A percentile compares a stretch with the other conserved stretches of the same genome.
These are phyloP conservation scores for Microplitis demolitor DNA, from an alignment of 1,140 invertebrate genomes.

Conservation along the genomic window DNA sequence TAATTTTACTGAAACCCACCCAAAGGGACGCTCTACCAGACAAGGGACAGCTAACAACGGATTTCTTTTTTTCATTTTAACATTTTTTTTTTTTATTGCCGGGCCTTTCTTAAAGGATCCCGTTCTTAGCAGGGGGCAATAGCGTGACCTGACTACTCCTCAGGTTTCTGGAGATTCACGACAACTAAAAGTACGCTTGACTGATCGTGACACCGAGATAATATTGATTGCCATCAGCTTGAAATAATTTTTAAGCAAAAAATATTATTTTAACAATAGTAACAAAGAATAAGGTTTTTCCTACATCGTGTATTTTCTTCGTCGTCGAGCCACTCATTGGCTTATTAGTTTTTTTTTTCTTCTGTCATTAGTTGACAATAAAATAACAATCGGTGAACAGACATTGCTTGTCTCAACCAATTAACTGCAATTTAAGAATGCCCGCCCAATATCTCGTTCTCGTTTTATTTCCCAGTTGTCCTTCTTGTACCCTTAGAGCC, in stretches of 20 bases:
- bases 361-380: neutral
- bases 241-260: too few relatives aligned
- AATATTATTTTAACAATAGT: too few relatives aligned
- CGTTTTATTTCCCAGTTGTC: constrained; percentile 20
- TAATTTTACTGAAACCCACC: constrained; percentile 5
- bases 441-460: constrained; percentile 38
- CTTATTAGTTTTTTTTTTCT: constrained; percentile 18
- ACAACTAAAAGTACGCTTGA: neutral
- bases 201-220: too few relatives aligned
- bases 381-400: constrained; percentile 32
- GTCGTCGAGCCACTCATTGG: neutral
- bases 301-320: too few relatives aligned
- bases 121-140: constrained; percentile 17
- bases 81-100: too few relatives aligned
- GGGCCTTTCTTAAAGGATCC: neutral
- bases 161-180: neutral
- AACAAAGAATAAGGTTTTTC: too few relatives aligned
- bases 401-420: constrained; percentile 41
- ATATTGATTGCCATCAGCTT: too few relatives aligned
- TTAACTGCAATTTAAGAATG: constrained; percentile 54
- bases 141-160: neutral
- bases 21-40: neutral
- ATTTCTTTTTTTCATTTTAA: neutral
- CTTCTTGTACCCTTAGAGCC: neutral
- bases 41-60: neutral